Base-by-base conservation (phyloP, 1,140 invertebrate genomes). In the Frieseomelitta varia region DNA sequence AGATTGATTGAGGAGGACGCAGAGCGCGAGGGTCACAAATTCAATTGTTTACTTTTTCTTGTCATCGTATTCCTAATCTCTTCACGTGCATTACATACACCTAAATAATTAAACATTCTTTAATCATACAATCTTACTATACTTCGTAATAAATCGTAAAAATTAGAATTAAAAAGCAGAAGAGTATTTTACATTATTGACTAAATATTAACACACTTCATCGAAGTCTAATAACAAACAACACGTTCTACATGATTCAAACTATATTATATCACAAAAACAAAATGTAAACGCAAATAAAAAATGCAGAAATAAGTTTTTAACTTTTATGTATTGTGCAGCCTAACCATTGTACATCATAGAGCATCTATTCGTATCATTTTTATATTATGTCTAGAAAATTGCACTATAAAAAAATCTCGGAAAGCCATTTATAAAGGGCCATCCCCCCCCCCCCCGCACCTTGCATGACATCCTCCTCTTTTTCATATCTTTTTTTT, bases 1-100 rank as follows among this genome's bases (percentile, higher is more conserved):
- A 86, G 73, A 72, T 80, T 65, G 77, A 80, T 85, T 67, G 56
- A 30, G 65, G 63, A 88, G 85, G 76, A 74, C 56, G 78, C 53
- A 68, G 15, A 67, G 65, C 69, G 55, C 55, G 51, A 69, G 55
- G n/a, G 11, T 63, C 51, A 24, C 58, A 24, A 56, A 53, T 76
- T 67, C 19, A 47, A 74, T 21, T 0, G 6, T 65, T 78, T 21
- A 4, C 30, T 47, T 55, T 53, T 12, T 39, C 39, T 71, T 30
- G 11, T 8, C 24, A 24, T 61, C 11, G 12, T 73, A 77, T 56
- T 63, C 30, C 11, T 39, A n/a, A 2, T 11, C 30, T 24, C 12
- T 24, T 77, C 34, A 17, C 15, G 17, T 77, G 30, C 30, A 3
- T 27, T 76, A 39, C 30, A n/a, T 21, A n/a, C 24, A 30, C 24